Evolutionary conservation across 2,888 invertebrate species (phyloP).

Genomic region (Anagyrus pseudococci): DNA sequence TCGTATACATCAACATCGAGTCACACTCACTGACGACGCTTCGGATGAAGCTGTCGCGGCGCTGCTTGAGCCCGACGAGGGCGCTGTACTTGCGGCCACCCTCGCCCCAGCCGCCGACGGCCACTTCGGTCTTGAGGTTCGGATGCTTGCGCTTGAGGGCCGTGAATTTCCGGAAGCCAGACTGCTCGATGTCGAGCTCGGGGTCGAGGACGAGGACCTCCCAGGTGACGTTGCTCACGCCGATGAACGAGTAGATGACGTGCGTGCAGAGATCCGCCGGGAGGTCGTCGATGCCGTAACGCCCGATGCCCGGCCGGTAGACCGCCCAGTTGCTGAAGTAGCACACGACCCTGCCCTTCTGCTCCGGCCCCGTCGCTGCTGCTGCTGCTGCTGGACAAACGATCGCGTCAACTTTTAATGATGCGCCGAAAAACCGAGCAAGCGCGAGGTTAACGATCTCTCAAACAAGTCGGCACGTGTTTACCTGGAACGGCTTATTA

Average conservation of each 20-base stretch:
- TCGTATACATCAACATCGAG: no score
- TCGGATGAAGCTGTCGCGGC: constrained; percentile 74
- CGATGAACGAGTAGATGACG: constrained; percentile 87
- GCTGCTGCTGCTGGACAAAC: no score
- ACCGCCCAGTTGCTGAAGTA: constrained; percentile 86
- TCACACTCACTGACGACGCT: constrained; percentile 74
- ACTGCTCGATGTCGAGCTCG: constrained; percentile 77
- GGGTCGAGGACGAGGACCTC: constrained; percentile 81
- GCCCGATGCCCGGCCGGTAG: constrained; percentile 81
- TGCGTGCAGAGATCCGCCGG: constrained; percentile 86
- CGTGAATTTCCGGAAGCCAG: constrained; percentile 83
- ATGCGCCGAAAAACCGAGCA: no score
- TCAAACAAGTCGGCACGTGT: no score
- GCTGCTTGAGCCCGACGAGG: constrained; percentile 76
- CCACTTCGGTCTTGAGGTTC: constrained; percentile 77
- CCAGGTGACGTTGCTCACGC: constrained; percentile 80
- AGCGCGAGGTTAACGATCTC: no score
- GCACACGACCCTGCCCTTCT: constrained; percentile 63
- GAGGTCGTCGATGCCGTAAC: constrained; percentile 84
- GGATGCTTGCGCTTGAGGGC: constrained; percentile 74
- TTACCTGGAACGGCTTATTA: no score
- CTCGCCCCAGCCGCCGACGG: constrained; percentile 91
- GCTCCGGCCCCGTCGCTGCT: no score
- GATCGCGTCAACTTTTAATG: no score
- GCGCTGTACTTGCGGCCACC: constrained; percentile 87